Evolutionary conservation across 2,113 vertebrate genomes (phyloP), one percentile per base, ranked within the genome.

Genomic region (Saimiri boliviensis): DNA sequence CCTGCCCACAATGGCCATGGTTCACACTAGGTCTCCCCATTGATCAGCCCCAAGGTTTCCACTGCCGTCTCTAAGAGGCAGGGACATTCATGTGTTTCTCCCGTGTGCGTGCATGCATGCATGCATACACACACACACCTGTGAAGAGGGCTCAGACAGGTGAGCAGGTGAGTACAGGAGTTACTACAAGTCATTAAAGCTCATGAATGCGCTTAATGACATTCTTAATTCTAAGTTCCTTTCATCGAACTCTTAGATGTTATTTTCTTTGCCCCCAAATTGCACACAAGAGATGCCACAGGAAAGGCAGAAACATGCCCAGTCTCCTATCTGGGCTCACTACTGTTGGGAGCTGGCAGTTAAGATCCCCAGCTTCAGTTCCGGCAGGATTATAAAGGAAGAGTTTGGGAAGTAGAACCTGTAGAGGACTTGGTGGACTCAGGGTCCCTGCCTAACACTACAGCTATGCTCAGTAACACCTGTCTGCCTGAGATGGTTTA

Each of bases 181-280:
- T 91, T 81, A 86, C 83, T 87, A 68, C 32, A 45, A 71, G 42
- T 71, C 17, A 47, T 56, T 81, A 54, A 20, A 40, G 40, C 25
- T 93, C 86, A 30, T 17, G 7, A 90, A 83, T 37, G 35, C 49
- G 23, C 27, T 49, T 66, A 71, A 96, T 20, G 70, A 71, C n/a
- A 32, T 77, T 77, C 79, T 90, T n/a, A 42, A 82, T 45, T 66
- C 37, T 82, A 47, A 42, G 23, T 66, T 77, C 19, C 86, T 93
- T 42, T 79, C 47, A 76, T 47, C 45, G 77, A 90, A 37, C 3
- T 27, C 17, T 11, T 45, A 56, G 5, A 16, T 47, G 9, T 54
- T 40, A 52, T 23, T 87, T 87, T 52, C 84, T 63, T 70, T 40
- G 66, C 71, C 6, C 86, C 60, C n/a, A 60, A 86, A 73, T 1